Percentiles rank a stretch among this genome's conserved stretches.
phyloP scores from a whole-genome alignment of 1,140 invertebrate genomes.

The Muscidifurax raptorellus region DNA sequence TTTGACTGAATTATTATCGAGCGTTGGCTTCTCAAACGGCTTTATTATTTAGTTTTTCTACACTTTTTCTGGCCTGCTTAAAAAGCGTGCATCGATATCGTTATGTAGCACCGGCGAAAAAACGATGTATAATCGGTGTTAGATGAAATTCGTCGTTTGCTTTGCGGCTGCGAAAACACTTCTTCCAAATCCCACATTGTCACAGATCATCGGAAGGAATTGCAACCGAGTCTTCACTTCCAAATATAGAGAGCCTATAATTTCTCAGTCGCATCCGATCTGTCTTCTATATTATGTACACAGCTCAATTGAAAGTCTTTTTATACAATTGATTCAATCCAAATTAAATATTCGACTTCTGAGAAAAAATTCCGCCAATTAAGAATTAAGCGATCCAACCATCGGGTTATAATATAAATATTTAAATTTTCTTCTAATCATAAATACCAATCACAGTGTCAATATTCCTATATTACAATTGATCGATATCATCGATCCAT shows the following conservation, averaged over 20 bases:
- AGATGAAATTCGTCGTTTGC: conserved; percentile 3
- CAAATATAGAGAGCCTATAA: not conserved
- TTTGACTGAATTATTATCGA: too few species aligned
- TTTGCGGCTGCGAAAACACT: not conserved
- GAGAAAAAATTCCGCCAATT: not conserved
- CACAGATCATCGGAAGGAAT: not conserved
- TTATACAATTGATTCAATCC: not conserved
- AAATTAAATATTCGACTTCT: not conserved
- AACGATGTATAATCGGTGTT: not conserved
- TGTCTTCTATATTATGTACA: too few species aligned
- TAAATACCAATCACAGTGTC: too few species aligned
- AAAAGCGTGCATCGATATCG: too few species aligned
- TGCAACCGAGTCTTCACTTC: not conserved
- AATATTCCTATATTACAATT: too few species aligned
- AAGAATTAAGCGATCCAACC: too few species aligned
- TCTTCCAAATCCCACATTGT: not conserved
- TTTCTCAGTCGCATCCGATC: not conserved
- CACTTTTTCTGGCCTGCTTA: too few species aligned
- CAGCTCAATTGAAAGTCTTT: not conserved
- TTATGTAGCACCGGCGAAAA: not conserved
- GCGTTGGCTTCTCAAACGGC: too few species aligned
- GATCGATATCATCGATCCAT: too few species aligned
- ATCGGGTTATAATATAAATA: too few species aligned
- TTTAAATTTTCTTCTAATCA: too few species aligned
- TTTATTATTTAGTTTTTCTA: too few species aligned